phyloP scores from a whole-genome alignment of 2,797 vertebrate species.

The Pachyuromys duprasi region DNA sequence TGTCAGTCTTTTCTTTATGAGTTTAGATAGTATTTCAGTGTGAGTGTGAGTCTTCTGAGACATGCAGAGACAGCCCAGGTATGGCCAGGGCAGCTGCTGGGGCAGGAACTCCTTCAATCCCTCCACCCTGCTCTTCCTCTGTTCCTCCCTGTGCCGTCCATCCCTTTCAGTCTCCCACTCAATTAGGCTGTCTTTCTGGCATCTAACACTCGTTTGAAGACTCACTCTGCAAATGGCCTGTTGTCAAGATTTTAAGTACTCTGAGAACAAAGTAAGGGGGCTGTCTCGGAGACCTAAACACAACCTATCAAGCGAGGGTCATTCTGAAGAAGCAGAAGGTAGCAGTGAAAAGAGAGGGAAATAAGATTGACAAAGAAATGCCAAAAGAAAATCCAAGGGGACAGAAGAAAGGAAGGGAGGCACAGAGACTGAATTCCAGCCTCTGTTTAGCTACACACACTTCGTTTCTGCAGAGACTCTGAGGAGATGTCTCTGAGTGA shows the following conservation, averaged over 20 bases:
- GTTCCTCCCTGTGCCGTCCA: background rate
- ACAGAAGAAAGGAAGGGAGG: background rate
- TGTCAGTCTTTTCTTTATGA: background rate
- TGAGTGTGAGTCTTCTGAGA: background rate
- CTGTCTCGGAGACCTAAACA: background rate
- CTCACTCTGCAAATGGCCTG: constrained; percentile 14
- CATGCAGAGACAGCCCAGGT: background rate
- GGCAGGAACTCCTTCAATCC: background rate
- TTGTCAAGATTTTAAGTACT: constrained; percentile 1
- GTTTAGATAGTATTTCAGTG: background rate
- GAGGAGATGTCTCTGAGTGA: background rate
- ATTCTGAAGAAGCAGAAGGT: background rate
- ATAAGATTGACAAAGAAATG: background rate
- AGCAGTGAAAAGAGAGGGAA: background rate
- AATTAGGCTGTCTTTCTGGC: constrained; percentile 34
- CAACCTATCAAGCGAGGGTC: background rate
- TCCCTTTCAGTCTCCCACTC: background rate
- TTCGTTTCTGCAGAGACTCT: background rate
- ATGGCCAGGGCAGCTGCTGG: constrained; percentile 3
- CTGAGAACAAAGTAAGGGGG: background rate
- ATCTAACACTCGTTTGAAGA: constrained; percentile 5
- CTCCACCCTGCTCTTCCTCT: background rate
- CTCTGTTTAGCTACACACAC: background rate
- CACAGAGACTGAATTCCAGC: background rate
- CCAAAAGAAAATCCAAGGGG: background rate